Evolutionary conservation across 2,113 vertebrate genomes (phyloP).

Genomic region (Anoura caudifer): DNA sequence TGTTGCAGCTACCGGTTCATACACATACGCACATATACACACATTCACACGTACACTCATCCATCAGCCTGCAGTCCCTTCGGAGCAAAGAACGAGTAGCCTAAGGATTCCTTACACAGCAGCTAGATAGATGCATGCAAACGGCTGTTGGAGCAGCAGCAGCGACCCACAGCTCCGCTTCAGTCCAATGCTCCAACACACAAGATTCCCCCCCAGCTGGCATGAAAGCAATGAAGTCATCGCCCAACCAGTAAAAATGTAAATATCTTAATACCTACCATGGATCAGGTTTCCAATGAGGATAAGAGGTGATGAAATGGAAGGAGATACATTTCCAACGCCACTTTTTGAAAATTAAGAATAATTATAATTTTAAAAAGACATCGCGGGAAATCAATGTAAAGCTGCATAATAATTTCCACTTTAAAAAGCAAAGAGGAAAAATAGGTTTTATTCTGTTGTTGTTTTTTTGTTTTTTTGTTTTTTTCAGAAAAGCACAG

Average conservation of each 20-base stretch:
- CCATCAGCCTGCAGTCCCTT: slow-evolving; percentile 24
- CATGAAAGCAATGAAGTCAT: slow-evolving; percentile 71
- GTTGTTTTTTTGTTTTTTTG: background rate
- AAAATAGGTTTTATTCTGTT: background rate
- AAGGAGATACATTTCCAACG: slow-evolving; percentile 10
- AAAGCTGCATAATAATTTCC: slow-evolving; percentile 40
- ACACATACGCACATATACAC: background rate
- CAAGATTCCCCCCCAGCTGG: slow-evolving; percentile 50
- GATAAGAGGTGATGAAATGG: slow-evolving; percentile 36
- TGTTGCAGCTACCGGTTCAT: slow-evolving; percentile 36
- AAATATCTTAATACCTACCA: slow-evolving; percentile 52
- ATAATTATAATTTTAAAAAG: slow-evolving; percentile 15
- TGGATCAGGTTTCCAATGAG: slow-evolving; percentile 33
- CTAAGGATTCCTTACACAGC: slow-evolving; percentile 48
- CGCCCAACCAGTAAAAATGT: slow-evolving; percentile 31
- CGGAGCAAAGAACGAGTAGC: slow-evolving; percentile 46
- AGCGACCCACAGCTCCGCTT: slow-evolving; percentile 43
- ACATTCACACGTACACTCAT: background rate
- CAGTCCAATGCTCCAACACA: background rate
- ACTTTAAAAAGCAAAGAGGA: background rate
- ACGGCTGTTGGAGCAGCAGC: background rate
- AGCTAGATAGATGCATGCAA: slow-evolving; percentile 28
- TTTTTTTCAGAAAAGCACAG: background rate
- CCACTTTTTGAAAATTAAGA: slow-evolving; percentile 39
- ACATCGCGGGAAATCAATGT: background rate